These are phyloP conservation scores for Rhyacophila evoluta DNA, from an alignment of 2,888 invertebrate genomes.

Conservation along the genomic window DNA sequence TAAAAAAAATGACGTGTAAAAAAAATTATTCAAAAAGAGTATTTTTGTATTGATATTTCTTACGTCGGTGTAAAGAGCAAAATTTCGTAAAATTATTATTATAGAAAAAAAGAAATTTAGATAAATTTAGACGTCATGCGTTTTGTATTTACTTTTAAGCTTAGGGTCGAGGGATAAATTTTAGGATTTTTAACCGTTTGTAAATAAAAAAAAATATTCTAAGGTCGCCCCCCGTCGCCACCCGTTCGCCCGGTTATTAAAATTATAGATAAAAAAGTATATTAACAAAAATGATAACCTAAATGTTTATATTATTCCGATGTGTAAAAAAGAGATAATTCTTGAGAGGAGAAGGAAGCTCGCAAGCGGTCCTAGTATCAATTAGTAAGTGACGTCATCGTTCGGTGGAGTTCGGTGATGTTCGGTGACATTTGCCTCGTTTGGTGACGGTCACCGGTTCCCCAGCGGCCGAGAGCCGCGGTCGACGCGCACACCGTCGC, in stretches of 20 bases:
- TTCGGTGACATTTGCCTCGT: background rate
- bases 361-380: slow-evolving; percentile 70
- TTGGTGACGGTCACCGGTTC: background rate
- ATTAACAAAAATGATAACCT: slow-evolving; percentile 66
- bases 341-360: slow-evolving; percentile 56
- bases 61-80: slow-evolving; percentile 72
- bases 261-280: slow-evolving; percentile 64
- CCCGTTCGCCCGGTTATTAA: slow-evolving; percentile 63
- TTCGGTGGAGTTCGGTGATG: slow-evolving; percentile 24
- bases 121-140: slow-evolving; percentile 70
- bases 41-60: slow-evolving; percentile 74
- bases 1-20: slow-evolving; percentile 67
- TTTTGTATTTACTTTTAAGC: slow-evolving; percentile 73
- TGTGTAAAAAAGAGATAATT: slow-evolving; percentile 66
- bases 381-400: slow-evolving; percentile 56
- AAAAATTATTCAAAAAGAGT: slow-evolving; percentile 72
- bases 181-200: slow-evolving; percentile 80
- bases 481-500: slow-evolving; percentile 54
- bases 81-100: slow-evolving; percentile 67
- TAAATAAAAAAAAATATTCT: slow-evolving; percentile 70
- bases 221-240: slow-evolving; percentile 59
- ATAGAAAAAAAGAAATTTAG: slow-evolving; percentile 70
- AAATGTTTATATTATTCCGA: slow-evolving; percentile 73
- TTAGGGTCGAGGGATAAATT: slow-evolving; percentile 73
- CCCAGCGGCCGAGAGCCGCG: slow-evolving; percentile 20